phyloP scores from a whole-genome alignment of 2,113 vertebrate species.

The Dromaius novaehollandiae region DNA sequence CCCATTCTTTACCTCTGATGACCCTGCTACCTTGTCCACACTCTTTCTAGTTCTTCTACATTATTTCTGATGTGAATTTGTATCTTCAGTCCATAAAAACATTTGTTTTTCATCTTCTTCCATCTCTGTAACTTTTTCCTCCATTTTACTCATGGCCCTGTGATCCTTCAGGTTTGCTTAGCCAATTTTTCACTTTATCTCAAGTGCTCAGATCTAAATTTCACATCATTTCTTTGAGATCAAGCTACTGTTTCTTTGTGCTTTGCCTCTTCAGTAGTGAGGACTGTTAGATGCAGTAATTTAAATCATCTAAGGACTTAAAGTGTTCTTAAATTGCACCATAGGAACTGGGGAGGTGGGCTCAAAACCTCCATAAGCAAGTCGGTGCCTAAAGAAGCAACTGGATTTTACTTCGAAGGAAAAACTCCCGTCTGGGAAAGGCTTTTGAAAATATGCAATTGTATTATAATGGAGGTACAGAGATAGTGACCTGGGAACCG shows the following conservation, averaged over 20 bases:
- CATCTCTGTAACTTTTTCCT: not conserved
- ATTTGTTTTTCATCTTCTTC: not conserved
- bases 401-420: not conserved
- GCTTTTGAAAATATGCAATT: not conserved
- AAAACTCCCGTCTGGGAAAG: not conserved
- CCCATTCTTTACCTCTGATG: not conserved
- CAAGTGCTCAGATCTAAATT: not conserved
- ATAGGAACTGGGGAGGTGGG: not conserved
- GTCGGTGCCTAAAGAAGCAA: not conserved
- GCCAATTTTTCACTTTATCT: not conserved
- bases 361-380: not conserved
- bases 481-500: not conserved
- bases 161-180: not conserved
- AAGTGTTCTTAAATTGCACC: not conserved
- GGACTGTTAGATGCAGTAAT: not conserved
- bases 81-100: not conserved
- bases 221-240: not conserved
- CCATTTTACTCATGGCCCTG: not conserved
- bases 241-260: not conserved
- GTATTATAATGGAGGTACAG: fast-evolving
- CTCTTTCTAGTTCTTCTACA: not conserved
- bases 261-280: not conserved
- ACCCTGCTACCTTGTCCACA: not conserved
- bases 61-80: not conserved
- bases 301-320: not conserved